Conservation (phyloP, 2,797 vertebrate genomes). For the Anguilla obscura region DNA sequence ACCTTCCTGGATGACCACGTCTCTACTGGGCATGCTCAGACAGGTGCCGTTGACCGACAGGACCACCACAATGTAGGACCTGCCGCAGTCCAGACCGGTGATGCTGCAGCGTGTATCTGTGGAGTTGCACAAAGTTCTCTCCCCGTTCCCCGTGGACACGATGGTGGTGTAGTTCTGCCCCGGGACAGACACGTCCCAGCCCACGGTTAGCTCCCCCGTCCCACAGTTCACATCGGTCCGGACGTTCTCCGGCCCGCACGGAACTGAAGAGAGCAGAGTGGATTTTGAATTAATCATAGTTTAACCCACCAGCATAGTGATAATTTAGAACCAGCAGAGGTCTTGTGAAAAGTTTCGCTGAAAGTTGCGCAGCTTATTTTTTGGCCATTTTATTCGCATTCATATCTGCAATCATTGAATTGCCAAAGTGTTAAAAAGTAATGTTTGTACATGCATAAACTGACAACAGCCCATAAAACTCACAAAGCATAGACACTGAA, state of each 20-base stretch:
- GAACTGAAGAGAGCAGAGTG: slow-evolving; percentile 64
- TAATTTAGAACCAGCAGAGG: neutral
- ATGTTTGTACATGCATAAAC: no score
- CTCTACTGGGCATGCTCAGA: slow-evolving; percentile 54
- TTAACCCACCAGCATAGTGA: neutral
- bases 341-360: neutral
- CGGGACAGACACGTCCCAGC: slow-evolving; percentile 54
- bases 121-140: slow-evolving; percentile 52
- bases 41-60: slow-evolving; percentile 55
- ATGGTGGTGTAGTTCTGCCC: slow-evolving; percentile 58
- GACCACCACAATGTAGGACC: slow-evolving; percentile 59
- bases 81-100: slow-evolving; percentile 62
- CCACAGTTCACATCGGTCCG: slow-evolving; percentile 56
- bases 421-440: neutral
- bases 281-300: neutral
- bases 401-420: neutral
- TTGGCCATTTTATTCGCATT: neutral
- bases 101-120: slow-evolving; percentile 46
- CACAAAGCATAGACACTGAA: no score
- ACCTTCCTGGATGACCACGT: slow-evolving; percentile 59
- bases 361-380: neutral
- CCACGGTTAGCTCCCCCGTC: slow-evolving; percentile 51
- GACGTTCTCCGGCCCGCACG: slow-evolving; percentile 68
- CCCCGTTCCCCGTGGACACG: slow-evolving; percentile 43
- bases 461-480: no score